Base-by-base conservation (phyloP, 2,113 vertebrate genomes). In the Tetrao urogallus region DNA sequence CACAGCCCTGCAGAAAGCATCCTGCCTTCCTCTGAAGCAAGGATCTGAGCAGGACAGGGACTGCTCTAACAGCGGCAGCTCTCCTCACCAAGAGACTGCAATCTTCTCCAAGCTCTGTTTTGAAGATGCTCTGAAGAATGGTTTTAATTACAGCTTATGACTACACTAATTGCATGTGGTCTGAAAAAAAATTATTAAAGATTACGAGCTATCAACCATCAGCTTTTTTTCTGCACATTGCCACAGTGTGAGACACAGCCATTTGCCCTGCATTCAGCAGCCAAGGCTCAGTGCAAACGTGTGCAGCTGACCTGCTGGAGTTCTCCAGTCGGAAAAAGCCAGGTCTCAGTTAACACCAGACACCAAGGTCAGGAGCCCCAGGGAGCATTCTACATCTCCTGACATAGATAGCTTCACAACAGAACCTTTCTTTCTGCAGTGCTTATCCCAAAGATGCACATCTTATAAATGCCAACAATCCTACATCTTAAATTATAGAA, bases 181-280 rank as follows among this genome's bases (percentile, higher is more conserved):
- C 30, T 86, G 72, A 73, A 70, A 42, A 72, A 38, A 27, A 50
- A n/a, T 24, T 54, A 42, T 30, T 28, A 34, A 60, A 54, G 43
- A 40, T 56, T 48, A 80, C 1, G 3, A 88, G 72, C 64, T 50
- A 36, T 30, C 4, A 65, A 2, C 64, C 50, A 36, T 27, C 4
- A 65, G 2, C 22, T 48, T 24, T 28, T 54, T 79, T 63, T 8
- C 6, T 13, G 38, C 65, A 71, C 38, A 52, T 50, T 80, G 21
- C 69, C 79, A 38, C 38, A 32, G 66, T 0, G 22, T 7, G 43
- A 85, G 30, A 45, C 45, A 77, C 18, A 40, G 69, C 28, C 42
- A 24, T 16, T 3, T 56, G 38, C 42, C 22, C 1, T 0, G 21
- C 56, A 13, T 13, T 60, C 13, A 32, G 34, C 0, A 11, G 0